These are phyloP conservation scores for Botia almorhae DNA, from an alignment of 2,797 vertebrate species.

Conservation along the genomic window DNA sequence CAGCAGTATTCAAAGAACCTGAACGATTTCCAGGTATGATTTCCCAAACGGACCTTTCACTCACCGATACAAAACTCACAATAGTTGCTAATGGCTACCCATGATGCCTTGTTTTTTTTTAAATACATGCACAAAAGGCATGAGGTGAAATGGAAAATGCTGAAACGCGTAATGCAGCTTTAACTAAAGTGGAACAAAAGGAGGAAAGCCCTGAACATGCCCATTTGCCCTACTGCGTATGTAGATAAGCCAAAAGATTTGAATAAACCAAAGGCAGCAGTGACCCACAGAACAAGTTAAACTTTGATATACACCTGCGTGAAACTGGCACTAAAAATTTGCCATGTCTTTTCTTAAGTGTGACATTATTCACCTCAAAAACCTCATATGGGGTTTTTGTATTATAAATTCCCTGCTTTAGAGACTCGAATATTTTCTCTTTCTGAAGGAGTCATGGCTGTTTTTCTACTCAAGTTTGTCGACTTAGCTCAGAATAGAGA, in stretches of 20 bases:
- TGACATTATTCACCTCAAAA: constrained; percentile 15
- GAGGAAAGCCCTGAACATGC: constrained; percentile 48
- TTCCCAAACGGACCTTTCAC: constrained; percentile 44
- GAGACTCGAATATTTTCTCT: constrained; percentile 39
- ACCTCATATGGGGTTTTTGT: constrained; percentile 7
- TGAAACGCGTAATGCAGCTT: not conserved
- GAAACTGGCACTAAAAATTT: constrained; percentile 3
- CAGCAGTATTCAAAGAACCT: constrained; percentile 50
- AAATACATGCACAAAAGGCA: not conserved
- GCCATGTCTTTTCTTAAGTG: not conserved
- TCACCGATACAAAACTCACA: constrained; percentile 37
- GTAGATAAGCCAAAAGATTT: constrained; percentile 60
- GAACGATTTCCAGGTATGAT: constrained; percentile 43
- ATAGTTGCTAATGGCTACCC: not conserved
- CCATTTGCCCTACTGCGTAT: constrained; percentile 49
- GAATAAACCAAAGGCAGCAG: not conserved
- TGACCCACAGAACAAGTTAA: constrained; percentile 10
- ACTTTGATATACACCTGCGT: not conserved
- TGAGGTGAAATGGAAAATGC: not conserved
- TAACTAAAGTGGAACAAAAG: constrained; percentile 54
- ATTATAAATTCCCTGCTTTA: constrained; percentile 54
- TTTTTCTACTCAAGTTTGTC: constrained; percentile 48
- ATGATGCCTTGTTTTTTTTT: not conserved
- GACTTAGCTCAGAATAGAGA: constrained; percentile 29
- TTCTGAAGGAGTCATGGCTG: constrained; percentile 39